A percentile compares a stretch with the other conserved stretches of the same genome.
These are phyloP conservation scores for Chloropsis cyanopogon DNA, from an alignment of 2,113 vertebrate species.

Conservation along the genomic window DNA sequence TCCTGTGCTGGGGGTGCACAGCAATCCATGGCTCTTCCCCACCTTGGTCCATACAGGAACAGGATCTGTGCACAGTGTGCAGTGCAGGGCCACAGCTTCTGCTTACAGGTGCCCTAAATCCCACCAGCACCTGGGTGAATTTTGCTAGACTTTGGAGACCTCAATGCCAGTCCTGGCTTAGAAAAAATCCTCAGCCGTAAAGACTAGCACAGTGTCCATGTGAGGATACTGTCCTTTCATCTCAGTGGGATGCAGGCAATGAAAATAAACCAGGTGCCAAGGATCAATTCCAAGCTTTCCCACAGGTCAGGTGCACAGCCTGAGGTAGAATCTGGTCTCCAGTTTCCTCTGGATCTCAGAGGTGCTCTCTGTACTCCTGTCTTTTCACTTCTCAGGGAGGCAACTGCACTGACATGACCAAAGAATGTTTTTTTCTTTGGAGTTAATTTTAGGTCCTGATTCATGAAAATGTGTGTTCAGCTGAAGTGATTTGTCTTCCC, in stretches of 20 bases:
- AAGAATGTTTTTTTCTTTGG: not conserved
- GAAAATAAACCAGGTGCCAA: not conserved
- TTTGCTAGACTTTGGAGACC: not conserved
- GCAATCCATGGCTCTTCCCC: not conserved
- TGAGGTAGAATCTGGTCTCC: not conserved
- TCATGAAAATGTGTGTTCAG: not conserved
- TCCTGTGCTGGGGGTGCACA: not conserved
- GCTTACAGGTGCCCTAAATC: not conserved
- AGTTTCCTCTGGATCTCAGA: not conserved
- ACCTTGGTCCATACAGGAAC: not conserved
- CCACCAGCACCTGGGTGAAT: not conserved
- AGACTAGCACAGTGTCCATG: not conserved
- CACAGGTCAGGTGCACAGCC: not conserved
- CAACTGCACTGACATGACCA: not conserved
- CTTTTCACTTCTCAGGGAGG: not conserved
- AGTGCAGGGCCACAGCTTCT: not conserved
- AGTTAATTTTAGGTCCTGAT: not conserved
- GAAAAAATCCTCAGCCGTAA: not conserved
- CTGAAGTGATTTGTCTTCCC: not conserved
- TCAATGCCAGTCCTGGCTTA: not conserved
- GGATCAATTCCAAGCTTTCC: not conserved
- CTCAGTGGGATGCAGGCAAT: not conserved
- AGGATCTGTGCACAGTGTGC: not conserved
- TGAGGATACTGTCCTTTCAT: not conserved
- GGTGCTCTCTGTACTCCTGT: not conserved